Conservation (phyloP, 2,888 invertebrate species). For the Acronicta alni region DNA sequence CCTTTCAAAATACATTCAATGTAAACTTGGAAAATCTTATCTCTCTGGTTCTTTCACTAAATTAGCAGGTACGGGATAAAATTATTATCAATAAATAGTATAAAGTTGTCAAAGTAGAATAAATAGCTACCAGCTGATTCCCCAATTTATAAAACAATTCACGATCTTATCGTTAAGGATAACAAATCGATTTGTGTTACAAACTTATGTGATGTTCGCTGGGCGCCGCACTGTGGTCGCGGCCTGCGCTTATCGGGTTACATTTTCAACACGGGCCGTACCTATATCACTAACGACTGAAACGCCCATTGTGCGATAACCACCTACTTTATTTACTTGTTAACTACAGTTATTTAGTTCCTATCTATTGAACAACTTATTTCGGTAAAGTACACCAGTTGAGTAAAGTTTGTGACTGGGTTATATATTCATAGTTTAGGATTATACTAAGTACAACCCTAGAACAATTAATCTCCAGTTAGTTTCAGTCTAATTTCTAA, state of each 20-base stretch:
- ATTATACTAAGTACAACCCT: background rate
- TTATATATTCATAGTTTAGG: slow-evolving; percentile 17
- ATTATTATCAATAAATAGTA: no score
- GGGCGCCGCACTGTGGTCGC: slow-evolving; percentile 39
- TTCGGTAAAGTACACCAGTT: slow-evolving; percentile 46
- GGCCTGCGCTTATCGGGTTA: slow-evolving; percentile 66
- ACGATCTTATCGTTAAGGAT: background rate
- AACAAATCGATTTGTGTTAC: background rate
- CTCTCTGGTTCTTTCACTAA: no score
- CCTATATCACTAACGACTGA: slow-evolving; percentile 79
- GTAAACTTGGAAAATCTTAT: no score
- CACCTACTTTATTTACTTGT: slow-evolving; percentile 63
- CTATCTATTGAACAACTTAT: slow-evolving; percentile 51
- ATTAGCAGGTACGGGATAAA: no score
- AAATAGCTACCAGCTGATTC: no score
- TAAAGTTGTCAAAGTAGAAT: no score
- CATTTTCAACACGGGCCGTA: slow-evolving; percentile 74
- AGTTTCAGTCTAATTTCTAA: no score
- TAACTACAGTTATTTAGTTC: slow-evolving; percentile 59
- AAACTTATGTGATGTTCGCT: slow-evolving; percentile 18
- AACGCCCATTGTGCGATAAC: slow-evolving; percentile 65
- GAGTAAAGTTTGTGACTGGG: slow-evolving; percentile 29
- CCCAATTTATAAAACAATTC: no score
- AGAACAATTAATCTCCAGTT: no score
- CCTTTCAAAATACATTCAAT: no score